Conservation (phyloP, 2,888 invertebrate species). For the Plagodis dolabraria region DNA sequence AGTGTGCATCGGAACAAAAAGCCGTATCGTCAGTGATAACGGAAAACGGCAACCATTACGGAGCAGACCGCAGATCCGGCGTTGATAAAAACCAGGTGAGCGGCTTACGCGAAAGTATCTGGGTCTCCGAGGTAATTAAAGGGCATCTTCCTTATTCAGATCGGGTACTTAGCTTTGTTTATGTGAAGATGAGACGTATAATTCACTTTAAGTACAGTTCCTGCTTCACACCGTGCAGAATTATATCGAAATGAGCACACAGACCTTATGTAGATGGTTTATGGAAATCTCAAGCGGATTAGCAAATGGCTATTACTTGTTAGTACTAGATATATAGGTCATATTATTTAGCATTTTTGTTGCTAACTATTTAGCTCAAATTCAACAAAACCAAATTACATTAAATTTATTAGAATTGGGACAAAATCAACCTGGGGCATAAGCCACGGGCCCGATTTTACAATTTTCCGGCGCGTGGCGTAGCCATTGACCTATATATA, state of each 20-base stretch:
- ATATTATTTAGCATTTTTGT: too few species aligned
- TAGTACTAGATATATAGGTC: too few species aligned
- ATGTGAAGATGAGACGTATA: slow-evolving; percentile 23
- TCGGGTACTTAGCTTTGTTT: slow-evolving; percentile 28
- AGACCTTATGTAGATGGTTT: neutral
- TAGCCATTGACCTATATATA: too few species aligned
- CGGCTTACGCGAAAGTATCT: slow-evolving; percentile 71
- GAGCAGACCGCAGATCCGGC: slow-evolving; percentile 50
- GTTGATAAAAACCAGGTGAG: slow-evolving; percentile 68
- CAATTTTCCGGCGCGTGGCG: too few species aligned
- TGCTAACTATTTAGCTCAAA: too few species aligned
- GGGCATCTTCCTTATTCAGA: slow-evolving; percentile 65
- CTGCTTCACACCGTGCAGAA: slow-evolving; percentile 24
- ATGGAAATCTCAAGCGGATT: neutral
- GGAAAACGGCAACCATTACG: slow-evolving; percentile 37
- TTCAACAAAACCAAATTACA: too few species aligned
- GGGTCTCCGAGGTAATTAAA: slow-evolving; percentile 69
- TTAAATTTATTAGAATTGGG: too few species aligned
- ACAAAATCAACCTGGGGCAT: too few species aligned
- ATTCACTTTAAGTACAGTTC: slow-evolving; percentile 19
- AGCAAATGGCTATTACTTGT: too few species aligned
- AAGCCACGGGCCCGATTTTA: too few species aligned
- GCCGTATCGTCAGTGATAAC: slow-evolving; percentile 41
- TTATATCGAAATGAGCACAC: neutral
- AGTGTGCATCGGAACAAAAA: slow-evolving; percentile 12